Conservation (phyloP, 2,797 vertebrate species). For the Lacerta bilineata region DNA sequence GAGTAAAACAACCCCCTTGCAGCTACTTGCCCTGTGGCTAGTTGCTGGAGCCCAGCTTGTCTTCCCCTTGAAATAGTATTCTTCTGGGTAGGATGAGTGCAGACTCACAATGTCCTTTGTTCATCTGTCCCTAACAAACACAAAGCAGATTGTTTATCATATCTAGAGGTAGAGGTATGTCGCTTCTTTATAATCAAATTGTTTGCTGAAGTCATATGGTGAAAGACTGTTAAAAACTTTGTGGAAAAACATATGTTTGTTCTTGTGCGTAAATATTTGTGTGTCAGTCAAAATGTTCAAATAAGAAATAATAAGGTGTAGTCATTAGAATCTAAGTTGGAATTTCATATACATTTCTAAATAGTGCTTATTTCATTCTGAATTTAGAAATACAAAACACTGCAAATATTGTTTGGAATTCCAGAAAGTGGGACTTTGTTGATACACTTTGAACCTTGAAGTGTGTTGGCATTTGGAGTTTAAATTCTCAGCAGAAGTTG, state of each 20-base stretch:
- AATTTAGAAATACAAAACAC: slow-evolving; percentile 5
- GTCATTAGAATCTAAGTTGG: neutral
- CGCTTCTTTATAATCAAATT: accelerated
- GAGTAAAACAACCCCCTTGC: neutral
- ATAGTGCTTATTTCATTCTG: neutral
- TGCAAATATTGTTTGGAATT: slow-evolving; percentile 21
- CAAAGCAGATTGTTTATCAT: neutral
- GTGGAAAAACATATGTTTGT: accelerated
- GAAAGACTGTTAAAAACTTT: accelerated
- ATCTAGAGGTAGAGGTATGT: neutral
- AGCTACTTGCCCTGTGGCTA: no score
- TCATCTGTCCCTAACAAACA: neutral
- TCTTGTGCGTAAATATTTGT: neutral
- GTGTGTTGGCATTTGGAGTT: neutral
- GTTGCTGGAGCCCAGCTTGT: neutral
- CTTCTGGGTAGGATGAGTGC: neutral
- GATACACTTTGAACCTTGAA: slow-evolving; percentile 41
- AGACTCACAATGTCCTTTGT: neutral
- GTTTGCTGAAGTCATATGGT: neutral
- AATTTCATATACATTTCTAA: neutral
- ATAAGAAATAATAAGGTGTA: neutral
- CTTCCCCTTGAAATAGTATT: neutral
- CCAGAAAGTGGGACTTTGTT: slow-evolving; percentile 22
- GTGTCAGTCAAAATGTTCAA: neutral
- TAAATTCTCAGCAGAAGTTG: no score